phyloP scores from a whole-genome alignment of 2,113 vertebrate species.

The Gallinago paraguaiae region DNA sequence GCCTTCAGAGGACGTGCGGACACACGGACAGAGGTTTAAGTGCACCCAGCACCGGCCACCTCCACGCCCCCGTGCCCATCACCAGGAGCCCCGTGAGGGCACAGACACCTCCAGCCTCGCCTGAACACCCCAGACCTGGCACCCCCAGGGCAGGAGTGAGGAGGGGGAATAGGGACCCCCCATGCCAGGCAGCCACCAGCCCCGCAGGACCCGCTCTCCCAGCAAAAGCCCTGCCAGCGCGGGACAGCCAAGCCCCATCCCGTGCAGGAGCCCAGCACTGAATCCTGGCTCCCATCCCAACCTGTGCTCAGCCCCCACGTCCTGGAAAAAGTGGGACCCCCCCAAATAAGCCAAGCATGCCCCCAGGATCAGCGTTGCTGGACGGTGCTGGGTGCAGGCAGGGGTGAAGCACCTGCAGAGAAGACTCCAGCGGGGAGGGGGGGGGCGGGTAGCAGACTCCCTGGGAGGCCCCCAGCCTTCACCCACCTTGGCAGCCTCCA shows the following conservation, averaged over 20 bases:
- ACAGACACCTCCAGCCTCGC: neutral
- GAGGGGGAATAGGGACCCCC: neutral
- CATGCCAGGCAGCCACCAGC: neutral
- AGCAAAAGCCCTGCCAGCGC: neutral
- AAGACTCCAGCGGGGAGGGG: accelerated
- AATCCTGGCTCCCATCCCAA: neutral
- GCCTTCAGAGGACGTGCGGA: neutral
- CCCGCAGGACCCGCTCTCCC: neutral
- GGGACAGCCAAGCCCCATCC: neutral
- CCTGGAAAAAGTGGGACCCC: neutral
- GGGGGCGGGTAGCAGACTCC: no score
- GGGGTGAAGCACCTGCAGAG: neutral
- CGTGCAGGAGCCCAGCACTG: accelerated
- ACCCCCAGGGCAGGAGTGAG: neutral
- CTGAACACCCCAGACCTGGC: neutral
- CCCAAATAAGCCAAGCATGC: neutral
- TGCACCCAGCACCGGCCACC: neutral
- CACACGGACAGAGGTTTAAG: neutral
- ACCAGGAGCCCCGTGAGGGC: neutral
- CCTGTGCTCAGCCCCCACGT: neutral
- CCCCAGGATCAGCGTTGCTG: neutral
- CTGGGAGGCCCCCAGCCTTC: neutral
- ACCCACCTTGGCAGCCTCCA: neutral
- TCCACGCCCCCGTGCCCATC: neutral
- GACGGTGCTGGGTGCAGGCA: neutral